Evolutionary conservation across 2,888 invertebrate genomes (phyloP), one percentile per base, ranked within the genome.

Genomic region (Druceiella hillmani): DNA sequence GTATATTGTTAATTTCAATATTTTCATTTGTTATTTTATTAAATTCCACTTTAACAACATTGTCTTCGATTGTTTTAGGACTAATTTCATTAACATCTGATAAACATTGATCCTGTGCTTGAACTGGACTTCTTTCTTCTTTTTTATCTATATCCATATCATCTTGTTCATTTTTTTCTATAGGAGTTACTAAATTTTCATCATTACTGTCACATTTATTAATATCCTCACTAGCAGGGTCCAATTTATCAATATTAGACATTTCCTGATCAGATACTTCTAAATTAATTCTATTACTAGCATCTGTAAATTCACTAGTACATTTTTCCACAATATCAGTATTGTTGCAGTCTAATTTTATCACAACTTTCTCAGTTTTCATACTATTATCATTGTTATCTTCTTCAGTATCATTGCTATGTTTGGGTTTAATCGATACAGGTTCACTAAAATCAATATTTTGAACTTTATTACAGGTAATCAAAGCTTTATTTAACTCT

Each of bases 301-400:
- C 28, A 4, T 7, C n/a, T 13, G 14, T 10, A 32, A 24, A 17
- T 16, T 44, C 44, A 31, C 56, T 41, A 33, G 56, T 51, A 5
- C 57, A 44, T 13, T 48, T 50, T 38, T 58, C 57, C 3, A 53
- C 55, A 5, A 49, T 46, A 11, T 44, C 42, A 15, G 55, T 33
- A 14, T 44, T 44, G 2, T 48, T 32, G 10, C 56, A 58, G 3
- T 46, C 49, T 39, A 46, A 41, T 30, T 57, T 52, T 17, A 61
- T 38, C 2, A 60, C 54, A 17, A 7, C 13, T 37, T 13, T 17
- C 7, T 13, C 11, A 17, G 6, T 11, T 7, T 27, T 13, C 11
- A 11, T 22, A 17, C 14, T 16, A 17, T 17, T 14, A 5, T 13
- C 10, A 7, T 31, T 11, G 22, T 3, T 25, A 12, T 36, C 24